Base-by-base conservation (phyloP, 2,797 vertebrate species). In the Antrozous pallidus region DNA sequence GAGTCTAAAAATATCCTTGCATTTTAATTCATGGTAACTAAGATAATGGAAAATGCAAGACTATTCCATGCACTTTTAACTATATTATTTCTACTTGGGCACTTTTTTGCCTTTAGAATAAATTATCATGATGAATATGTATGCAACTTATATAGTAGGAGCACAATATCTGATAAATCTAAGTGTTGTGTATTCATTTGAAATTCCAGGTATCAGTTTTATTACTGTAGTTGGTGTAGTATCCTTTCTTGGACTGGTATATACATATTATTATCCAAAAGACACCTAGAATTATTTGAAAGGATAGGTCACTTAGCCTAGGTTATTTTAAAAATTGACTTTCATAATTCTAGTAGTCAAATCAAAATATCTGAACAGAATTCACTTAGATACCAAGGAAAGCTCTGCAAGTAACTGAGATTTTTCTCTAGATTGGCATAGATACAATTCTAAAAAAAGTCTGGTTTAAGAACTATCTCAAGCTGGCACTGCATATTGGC, bases 401-500 rank as follows among this genome's bases (percentile, higher is more conserved):
- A 95, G 83, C 51, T 94, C 78, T 78, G 56, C n/a, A 97, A 96
- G 74, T 83, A 89, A 93, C 91, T 79, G 47, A 90, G 77, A 90
- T 88, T 95, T 92, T 89, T 91, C 88, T 93, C 54, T 83, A 90
- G 75, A 96, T 67, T 97, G 96, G 94, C 96, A 87, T 63, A 90
- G 84, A 93, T 81, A 96, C 96, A 97, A 92, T 90, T 97, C 93
- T 93, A 88, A 93, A 96, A 95, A 78, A 51, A 85, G 84, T 18
- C 82, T 96, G 69, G 85, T 94, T 93, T 88, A 81, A 88, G 81
- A 95, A 92, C 71, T 33, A 16, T 94, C 94, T 95, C 85, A 85
- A 96, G 92, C 90, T 97, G 97, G 96, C 96, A 92, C 47, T 73
- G 18, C 51, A 81, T n/a, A 92, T 94, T 96, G 93, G 93, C 97